These are phyloP conservation scores for Laticauda colubrina DNA, from an alignment of 2,113 vertebrate species.

Conservation along the genomic window DNA sequence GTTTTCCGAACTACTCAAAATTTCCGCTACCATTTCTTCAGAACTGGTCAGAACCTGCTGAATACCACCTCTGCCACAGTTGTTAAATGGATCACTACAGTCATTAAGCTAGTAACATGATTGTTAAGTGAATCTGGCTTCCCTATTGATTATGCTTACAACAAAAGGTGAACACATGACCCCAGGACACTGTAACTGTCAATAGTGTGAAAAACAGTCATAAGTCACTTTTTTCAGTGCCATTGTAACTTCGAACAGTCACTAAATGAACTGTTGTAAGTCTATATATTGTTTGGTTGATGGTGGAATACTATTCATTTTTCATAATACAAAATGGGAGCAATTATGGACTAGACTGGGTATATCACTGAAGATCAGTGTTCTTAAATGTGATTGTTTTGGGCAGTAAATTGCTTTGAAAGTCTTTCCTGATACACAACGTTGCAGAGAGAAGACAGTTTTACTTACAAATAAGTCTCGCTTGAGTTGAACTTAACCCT, in stretches of 20 bases:
- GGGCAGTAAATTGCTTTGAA: neutral
- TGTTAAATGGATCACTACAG: neutral
- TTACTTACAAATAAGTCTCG: neutral
- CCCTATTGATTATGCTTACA: neutral
- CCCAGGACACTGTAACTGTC: neutral
- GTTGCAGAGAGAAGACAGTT: neutral
- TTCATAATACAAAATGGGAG: neutral
- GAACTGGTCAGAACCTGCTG: no score
- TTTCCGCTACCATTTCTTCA: no score
- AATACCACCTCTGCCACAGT: neutral
- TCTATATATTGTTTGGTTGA: neutral
- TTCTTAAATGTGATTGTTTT: neutral
- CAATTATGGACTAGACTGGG: neutral
- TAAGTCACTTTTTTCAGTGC: neutral
- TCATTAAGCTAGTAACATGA: neutral
- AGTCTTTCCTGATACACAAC: neutral
- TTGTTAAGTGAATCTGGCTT: neutral
- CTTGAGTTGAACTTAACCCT: neutral
- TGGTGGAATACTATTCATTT: neutral
- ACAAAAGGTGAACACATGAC: neutral
- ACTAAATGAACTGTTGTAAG: neutral
- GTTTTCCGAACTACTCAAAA: no score
- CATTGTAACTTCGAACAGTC: neutral
- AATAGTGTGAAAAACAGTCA: neutral
- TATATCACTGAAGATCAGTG: neutral